Evolutionary conservation across 2,888 invertebrate species (phyloP).

Genomic region (Omphaloscelis lunosa): DNA sequence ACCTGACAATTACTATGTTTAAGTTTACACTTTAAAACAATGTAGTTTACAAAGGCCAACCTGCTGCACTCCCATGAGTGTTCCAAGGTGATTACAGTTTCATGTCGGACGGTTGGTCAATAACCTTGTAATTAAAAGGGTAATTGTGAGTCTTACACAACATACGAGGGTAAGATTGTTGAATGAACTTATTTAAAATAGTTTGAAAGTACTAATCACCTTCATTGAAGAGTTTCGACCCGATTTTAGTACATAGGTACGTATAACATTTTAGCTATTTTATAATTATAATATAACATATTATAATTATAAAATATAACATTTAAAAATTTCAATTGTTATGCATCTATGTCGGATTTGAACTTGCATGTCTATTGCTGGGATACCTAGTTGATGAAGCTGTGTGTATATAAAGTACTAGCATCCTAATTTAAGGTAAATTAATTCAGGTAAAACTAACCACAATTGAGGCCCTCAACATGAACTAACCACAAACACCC

Average conservation of each 20-base stretch:
- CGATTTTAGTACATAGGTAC: neutral
- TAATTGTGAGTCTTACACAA: conserved; percentile 18
- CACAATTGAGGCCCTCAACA: neutral
- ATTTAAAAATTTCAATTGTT: neutral
- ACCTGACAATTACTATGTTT: neutral
- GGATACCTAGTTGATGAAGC: neutral
- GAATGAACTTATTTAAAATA: neutral
- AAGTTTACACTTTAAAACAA: conserved; percentile 4
- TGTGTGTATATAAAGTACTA: neutral
- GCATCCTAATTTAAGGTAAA: neutral
- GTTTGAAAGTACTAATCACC: neutral
- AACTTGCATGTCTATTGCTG: neutral
- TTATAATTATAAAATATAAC: no score
- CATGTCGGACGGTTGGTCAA: conserved; percentile 23
- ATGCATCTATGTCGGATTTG: neutral
- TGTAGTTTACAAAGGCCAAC: conserved; percentile 8
- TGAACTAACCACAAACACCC: neutral
- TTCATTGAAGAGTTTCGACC: no score
- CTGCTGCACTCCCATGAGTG: conserved; percentile 4
- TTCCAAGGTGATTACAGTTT: conserved; percentile 11
- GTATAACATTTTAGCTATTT: neutral
- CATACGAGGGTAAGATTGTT: neutral
- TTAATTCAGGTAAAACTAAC: no score
- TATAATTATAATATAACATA: no score
- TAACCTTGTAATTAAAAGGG: conserved; percentile 17